Base-by-base conservation (phyloP, 2,113 vertebrate genomes). In the Lagopus muta region DNA sequence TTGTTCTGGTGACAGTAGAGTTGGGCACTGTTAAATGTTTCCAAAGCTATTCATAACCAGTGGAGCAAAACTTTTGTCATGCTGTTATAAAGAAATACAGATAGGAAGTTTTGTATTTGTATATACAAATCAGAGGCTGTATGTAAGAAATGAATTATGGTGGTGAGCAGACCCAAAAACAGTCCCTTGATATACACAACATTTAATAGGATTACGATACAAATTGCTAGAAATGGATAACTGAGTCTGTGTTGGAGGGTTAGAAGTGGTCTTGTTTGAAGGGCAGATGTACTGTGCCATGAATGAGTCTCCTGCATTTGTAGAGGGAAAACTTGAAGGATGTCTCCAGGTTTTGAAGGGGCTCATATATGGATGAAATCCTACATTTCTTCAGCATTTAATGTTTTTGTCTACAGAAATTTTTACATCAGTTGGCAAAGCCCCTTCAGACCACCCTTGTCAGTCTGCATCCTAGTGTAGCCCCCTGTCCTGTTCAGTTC, bases 351-450 rank as follows among this genome's bases (percentile, higher is more conserved):
- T 72, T 36, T 62, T 84, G 43, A 38, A 92, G 34, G 18, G 60
- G n/a, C 32, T 76, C 40, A 2, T 30, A 64, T 52, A 10, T 43
- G 52, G 24, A 19, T 81, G 25, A 95, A 83, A 67, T 71, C 32
- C 40, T 80, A 28, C 2, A 11, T 88, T 82, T 83, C 47, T 74
- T 82, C 72, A 60, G 40, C 4, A 7, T 76, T 93, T 83, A 42
- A 66, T 82, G 57, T 40, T 91, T 92, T 90, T 94, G n/a, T 55
- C 42, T 43, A 32, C 88, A 79, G 79, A 83, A 67, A 83, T 91
- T 90, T 90, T 93, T 90, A 36, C n/a, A 45, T 93, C 77, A 79
- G 24, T 42, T 86, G 66, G 87, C 83, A 81, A 90, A 89, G 47
- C 3, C 11, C 25, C n/a, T 19, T 93, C 82, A 86, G 57, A 78